Evolutionary conservation across 1,140 invertebrate species (phyloP), one percentile per base, ranked within the genome.

Genomic region (Drosophila ohnishii): DNA sequence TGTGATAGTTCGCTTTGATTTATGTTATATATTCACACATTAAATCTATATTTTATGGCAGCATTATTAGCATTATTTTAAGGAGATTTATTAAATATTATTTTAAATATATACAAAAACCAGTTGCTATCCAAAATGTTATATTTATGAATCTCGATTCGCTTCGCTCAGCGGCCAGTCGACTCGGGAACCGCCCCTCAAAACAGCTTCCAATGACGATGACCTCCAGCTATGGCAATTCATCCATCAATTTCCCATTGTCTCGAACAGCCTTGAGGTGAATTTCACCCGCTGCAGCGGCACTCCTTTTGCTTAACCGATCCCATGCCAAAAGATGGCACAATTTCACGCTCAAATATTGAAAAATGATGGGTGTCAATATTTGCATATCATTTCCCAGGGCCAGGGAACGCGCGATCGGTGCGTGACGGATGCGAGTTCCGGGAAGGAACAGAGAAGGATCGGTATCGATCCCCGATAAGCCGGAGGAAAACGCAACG

Each of bases 331-430:
- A 51, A 64, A 37, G 74, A 50, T 65, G 47, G 22, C 47, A 42
- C 47, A 48, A 56, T 76, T 82, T 88, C 84, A 88, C 84, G 84
- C 66, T 75, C 35, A 67, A 72, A 81, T 80, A 87, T 90, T 90
- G 82, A 81, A 78, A 90, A 90, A 90, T 87, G 72, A 90, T 87
- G 77, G 81, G 67, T 78, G 82, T 90, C 71, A 90, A 90, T 90
- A 90, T 90, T 90, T 90, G 87, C 82, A 90, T 90, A 90, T 87
- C 81, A 85, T 61, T 75, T 70, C 11, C 32, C 45, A 67, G 70
- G 30, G n/a, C 53, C 50, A 45, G 47, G 30, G 34, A 55, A 42
- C 25, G 32, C 5, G 57, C 37, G 63, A 82, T 71, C 67, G 42
- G 30, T 59, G 81, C 86, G 81, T 75, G 81, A 86, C 76, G 73